Evolutionary conservation across 2,888 invertebrate species (phyloP), one percentile per base, ranked within the genome.

Genomic region (Philereme transversata): DNA sequence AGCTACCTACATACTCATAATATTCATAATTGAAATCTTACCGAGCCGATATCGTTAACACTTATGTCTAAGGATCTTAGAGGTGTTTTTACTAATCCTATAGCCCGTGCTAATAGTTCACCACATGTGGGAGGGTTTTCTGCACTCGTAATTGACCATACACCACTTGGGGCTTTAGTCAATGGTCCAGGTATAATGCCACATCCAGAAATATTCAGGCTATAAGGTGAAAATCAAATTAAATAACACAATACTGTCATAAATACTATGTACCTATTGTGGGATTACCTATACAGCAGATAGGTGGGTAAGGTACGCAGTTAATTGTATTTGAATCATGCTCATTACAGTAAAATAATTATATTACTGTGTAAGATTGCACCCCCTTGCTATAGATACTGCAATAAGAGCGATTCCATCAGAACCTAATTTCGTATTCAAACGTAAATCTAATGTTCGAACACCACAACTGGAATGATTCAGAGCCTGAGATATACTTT

Each of bases 61-160:
- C 93, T 93, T 63, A 93, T 76, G 63, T 93, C 92, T 62, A 93
- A 77, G 9, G 84, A 85, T 53, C 93, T 78, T 54, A 93, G 73
- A 4, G 93, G 93, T 22, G 93, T 91, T 75, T 90, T 92, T 0
- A 89, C 88, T 62, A 92, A 76, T 22, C 92, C 93, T 62, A 93
- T 90, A 5, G 93, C 92, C 67, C 93, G 79, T 10, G 93, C 93
- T 57, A 93, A 67, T 57, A 93, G 79, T 58, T 91, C 90, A 10
- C 92, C 93, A 78, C 92, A 92, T 5, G 88, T 89, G 43, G 92
- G 92, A 38, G 88, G 88, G 71, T 83, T 88, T 74, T 88, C 90
- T 62, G 88, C 89, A 76, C 82, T 90, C 5, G 86, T 89, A 8
- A 87, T 79, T 5, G 91, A 90, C 92, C 92, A 92, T n/a, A 92